Base-by-base conservation (phyloP, 2,113 vertebrate genomes). In the Diphyllodes magnificus region DNA sequence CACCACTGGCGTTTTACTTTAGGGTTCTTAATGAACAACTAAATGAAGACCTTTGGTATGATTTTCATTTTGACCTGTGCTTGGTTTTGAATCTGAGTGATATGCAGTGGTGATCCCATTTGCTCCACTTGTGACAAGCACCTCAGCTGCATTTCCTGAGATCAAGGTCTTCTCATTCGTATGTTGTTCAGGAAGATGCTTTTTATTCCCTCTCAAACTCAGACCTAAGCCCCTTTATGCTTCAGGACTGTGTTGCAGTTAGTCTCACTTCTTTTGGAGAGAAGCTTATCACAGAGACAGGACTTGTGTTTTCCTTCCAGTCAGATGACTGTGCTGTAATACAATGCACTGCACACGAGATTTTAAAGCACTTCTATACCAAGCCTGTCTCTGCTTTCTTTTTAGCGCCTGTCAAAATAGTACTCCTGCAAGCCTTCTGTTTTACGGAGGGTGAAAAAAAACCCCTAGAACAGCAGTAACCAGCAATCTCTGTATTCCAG, bases 361-460 rank as follows among this genome's bases (percentile, higher is more conserved):
- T 54, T 90, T 91, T 90, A 70, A 90, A 91, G 42, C 73, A 73
- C 30, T 86, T 87, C 24, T 40, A 35, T 16, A 59, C 35, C 13
- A 15, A 37, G n/a, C 35, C 23, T 92, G 27, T 50, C 53, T 69
- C 50, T 78, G 22, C 35, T 89, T 86, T 79, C 71, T 75, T 86
- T 93, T 81, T 64, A 68, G 40, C 60, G 76, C 90, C 60, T 92
- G 79, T 91, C 65, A 94, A 72, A 95, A 86, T 37, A 75, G 39
- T 22, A 47, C 65, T 91, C 50, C 57, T 92, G 85, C 68, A 90
- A 94, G 39, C 65, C 76, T 88, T 88, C 69, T 93, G 88, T 78
- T 92, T 95, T 71, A 51, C 44, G 68, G 69, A 72, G 79, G 11
- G 50, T 57, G 37, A 50, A 85, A 85, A 85, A 90, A 93, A 81